phyloP scores from a whole-genome alignment of 2,888 invertebrate species.

The Gerris lacustris region DNA sequence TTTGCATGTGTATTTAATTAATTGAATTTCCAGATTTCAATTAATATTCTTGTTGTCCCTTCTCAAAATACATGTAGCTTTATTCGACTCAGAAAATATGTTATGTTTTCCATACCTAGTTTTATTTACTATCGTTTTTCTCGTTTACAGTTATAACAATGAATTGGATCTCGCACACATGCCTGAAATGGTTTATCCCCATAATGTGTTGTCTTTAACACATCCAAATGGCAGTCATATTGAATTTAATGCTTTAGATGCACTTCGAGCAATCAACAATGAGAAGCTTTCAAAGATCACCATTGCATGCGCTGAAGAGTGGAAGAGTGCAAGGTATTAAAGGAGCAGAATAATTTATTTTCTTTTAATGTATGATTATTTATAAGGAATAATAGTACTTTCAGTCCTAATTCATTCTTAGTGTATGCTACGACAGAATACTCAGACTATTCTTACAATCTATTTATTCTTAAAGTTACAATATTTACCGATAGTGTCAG shows the following conservation, averaged over 20 bases:
- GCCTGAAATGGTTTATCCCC: constrained; percentile 97
- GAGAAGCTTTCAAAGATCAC: constrained; percentile 58
- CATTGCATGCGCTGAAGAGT: constrained; percentile 80
- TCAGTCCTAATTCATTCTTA: too few relatives aligned
- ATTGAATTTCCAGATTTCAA: too few relatives aligned
- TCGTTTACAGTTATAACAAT: constrained; percentile 51
- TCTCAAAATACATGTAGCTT: too few relatives aligned
- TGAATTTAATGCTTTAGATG: constrained; percentile 82
- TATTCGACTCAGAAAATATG: too few relatives aligned
- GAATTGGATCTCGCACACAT: constrained; percentile 73
- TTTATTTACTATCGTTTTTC: too few relatives aligned
- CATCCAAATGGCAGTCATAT: constrained; percentile 58
- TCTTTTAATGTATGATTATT: not conserved
- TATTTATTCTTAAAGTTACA: too few relatives aligned
- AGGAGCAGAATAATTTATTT: not conserved
- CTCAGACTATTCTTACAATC: too few relatives aligned
- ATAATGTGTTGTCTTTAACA: constrained; percentile 61
- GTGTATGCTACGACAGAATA: too few relatives aligned
- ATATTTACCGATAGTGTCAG: too few relatives aligned
- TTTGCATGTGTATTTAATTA: too few relatives aligned
- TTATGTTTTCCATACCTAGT: too few relatives aligned
- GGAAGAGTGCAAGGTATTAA: constrained; percentile 73
- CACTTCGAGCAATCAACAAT: constrained; percentile 64
- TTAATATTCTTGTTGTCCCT: too few relatives aligned
- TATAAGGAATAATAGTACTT: not conserved